phyloP scores from a whole-genome alignment of 2,113 vertebrate species.

The Solea senegalensis region DNA sequence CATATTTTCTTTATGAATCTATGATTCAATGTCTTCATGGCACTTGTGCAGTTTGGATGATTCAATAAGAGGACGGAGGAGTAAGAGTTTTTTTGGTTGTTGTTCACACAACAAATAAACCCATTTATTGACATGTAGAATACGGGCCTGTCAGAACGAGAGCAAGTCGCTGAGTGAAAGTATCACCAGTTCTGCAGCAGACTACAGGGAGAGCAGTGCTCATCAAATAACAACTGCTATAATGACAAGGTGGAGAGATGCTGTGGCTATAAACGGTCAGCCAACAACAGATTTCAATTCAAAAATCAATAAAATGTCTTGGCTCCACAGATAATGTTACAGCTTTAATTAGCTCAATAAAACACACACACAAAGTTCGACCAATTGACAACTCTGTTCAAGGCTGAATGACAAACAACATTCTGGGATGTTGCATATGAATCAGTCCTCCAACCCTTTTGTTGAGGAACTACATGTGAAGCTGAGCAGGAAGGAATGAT shows the following conservation, averaged over 20 bases:
- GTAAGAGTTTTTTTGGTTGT: no score
- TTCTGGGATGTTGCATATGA: slow-evolving; percentile 10
- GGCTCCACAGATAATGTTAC: slow-evolving; percentile 5
- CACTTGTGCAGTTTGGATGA: slow-evolving; percentile 4
- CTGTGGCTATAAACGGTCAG: background rate
- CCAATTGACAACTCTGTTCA: slow-evolving; percentile 1
- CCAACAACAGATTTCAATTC: slow-evolving; percentile 27
- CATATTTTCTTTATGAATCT: slow-evolving; percentile 56
- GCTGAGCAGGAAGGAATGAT: background rate
- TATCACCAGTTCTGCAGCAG: background rate
- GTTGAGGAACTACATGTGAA: background rate
- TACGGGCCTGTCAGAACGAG: background rate
- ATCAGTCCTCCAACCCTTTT: background rate
- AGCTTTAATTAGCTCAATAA: slow-evolving; percentile 20
- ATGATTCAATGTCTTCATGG: slow-evolving; percentile 25
- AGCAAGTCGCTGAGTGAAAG: background rate
- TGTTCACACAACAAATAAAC: background rate
- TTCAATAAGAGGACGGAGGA: no score
- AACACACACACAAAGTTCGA: background rate
- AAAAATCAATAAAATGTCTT: slow-evolving; percentile 33
- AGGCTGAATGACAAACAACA: slow-evolving; percentile 3
- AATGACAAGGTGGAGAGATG: background rate
- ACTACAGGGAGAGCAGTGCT: background rate
- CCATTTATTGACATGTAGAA: background rate
- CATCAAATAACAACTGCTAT: slow-evolving; percentile 20